phyloP scores from a whole-genome alignment of 2,113 vertebrate genomes.

The Aldabrachelys gigantea region DNA sequence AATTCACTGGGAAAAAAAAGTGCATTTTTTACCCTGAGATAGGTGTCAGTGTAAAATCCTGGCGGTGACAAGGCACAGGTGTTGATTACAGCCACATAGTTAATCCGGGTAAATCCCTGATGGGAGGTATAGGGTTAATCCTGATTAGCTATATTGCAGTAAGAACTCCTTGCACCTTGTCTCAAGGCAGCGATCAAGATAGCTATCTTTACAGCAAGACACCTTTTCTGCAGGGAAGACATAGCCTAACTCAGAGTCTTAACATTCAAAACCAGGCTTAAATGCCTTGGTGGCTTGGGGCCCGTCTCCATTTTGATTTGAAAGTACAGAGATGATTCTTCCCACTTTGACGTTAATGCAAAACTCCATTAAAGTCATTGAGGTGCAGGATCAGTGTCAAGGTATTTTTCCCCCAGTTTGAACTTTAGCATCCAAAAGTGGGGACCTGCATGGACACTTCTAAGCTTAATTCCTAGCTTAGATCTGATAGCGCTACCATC shows the following conservation, averaged over 20 bases:
- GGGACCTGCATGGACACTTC: too few species aligned
- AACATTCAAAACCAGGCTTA: neutral
- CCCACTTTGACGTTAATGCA: neutral
- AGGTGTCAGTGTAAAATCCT: neutral
- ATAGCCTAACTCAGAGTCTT: neutral
- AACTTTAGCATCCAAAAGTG: too few species aligned
- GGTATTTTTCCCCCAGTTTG: too few species aligned
- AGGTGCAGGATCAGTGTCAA: neutral
- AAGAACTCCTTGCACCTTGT: neutral
- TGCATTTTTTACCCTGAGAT: neutral
- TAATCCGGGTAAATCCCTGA: neutral
- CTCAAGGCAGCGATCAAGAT: neutral
- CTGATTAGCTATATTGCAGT: neutral
- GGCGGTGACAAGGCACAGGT: neutral
- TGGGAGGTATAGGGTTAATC: neutral
- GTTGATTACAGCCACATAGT: neutral
- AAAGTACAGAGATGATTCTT: neutral
- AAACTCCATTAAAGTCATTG: neutral
- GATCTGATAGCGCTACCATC: too few species aligned
- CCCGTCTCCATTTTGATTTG: neutral
- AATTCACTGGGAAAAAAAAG: neutral
- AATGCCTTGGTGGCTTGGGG: neutral
- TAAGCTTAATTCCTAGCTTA: too few species aligned
- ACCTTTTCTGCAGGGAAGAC: fast-evolving
- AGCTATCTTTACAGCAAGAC: neutral